Evolutionary conservation across 2,797 vertebrate genomes (phyloP).

Genomic region (Monodelphis domestica): DNA sequence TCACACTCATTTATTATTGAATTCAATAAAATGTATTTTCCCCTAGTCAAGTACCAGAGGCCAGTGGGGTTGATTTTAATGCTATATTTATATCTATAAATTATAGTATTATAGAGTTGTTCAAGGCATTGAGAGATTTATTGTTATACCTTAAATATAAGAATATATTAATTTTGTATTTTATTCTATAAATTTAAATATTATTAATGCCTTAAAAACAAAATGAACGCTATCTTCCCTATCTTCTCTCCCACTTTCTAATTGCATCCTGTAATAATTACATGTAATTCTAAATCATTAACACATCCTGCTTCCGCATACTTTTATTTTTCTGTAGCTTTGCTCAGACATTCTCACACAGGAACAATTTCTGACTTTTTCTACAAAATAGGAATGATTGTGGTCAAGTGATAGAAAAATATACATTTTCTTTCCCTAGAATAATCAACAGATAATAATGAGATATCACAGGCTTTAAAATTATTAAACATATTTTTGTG

Average conservation of each 20-base stretch:
- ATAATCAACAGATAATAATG: conserved; percentile 59
- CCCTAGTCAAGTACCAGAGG: background rate
- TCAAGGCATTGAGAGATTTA: background rate
- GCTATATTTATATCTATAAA: background rate
- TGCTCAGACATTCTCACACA: conserved; percentile 28
- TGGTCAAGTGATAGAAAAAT: conserved; percentile 42
- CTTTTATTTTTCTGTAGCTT: conserved; percentile 18
- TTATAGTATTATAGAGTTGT: background rate
- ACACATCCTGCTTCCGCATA: background rate
- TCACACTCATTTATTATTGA: background rate
- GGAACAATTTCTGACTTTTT: conserved; percentile 57
- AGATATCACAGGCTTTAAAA: conserved; percentile 71
- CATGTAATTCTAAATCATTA: background rate
- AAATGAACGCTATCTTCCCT: background rate
- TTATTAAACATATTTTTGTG: conserved; percentile 71
- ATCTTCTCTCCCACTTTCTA: background rate
- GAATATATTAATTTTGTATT: no score
- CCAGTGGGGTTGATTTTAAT: background rate
- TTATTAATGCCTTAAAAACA: background rate
- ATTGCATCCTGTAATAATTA: background rate
- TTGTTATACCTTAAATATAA: no score
- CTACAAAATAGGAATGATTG: conserved; percentile 47
- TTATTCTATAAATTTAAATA: no score
- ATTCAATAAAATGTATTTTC: background rate
- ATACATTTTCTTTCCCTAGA: conserved; percentile 56